phyloP scores from a whole-genome alignment of 2,113 vertebrate species.

The Laticauda laticaudata region DNA sequence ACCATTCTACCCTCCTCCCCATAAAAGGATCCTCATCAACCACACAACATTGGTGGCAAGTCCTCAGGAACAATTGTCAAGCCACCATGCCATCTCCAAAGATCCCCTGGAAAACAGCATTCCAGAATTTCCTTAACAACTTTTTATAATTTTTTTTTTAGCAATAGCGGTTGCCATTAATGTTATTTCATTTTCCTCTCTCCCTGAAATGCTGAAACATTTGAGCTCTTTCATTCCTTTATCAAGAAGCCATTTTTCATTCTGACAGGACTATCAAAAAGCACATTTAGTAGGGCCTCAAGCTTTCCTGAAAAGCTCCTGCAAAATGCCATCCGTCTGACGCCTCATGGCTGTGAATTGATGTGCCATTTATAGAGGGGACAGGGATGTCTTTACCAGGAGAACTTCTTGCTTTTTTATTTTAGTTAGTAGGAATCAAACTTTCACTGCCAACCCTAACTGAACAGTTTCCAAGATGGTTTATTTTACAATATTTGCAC shows the following conservation, averaged over 20 bases:
- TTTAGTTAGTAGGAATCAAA: neutral
- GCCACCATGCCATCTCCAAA: neutral
- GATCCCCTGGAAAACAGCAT: neutral
- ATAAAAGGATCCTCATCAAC: neutral
- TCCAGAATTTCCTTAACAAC: neutral
- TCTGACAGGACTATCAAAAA: neutral
- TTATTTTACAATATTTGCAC: neutral
- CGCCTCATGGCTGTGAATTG: neutral
- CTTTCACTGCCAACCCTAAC: neutral
- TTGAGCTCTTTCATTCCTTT: neutral
- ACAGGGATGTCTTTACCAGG: neutral
- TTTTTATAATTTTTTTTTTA: neutral
- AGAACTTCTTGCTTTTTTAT: neutral
- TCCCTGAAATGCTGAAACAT: neutral
- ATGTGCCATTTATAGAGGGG: neutral
- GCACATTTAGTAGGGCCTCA: neutral
- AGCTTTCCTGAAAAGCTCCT: neutral
- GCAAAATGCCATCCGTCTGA: neutral
- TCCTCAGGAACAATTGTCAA: neutral
- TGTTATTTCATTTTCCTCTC: neutral
- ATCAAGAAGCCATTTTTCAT: conserved; percentile 5
- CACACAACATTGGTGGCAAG: neutral
- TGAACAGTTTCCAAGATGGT: neutral
- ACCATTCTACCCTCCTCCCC: neutral
- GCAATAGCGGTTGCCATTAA: neutral